Evolutionary conservation across 2,797 vertebrate species (phyloP).

Genomic region (Sebastes kiyomatsui): DNA sequence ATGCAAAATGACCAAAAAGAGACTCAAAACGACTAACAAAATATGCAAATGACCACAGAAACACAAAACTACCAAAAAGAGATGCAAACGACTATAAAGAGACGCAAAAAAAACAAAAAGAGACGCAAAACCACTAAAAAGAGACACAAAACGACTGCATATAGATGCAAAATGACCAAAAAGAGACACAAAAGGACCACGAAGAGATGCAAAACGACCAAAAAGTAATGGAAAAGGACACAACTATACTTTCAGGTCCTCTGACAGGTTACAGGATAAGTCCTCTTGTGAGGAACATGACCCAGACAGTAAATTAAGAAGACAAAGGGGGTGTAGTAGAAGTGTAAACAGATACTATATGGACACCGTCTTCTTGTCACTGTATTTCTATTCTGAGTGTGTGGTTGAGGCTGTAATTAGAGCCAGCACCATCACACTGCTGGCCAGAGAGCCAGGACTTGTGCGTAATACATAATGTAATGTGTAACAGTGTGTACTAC

Average conservation of each 20-base stretch:
- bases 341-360: constrained; percentile 5
- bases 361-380: constrained; percentile 3
- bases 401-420: constrained; percentile 43
- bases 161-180: too few relatives aligned
- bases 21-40: too few relatives aligned
- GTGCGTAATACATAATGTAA: constrained; percentile 36
- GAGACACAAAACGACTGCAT: too few relatives aligned
- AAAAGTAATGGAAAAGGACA: too few relatives aligned
- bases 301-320: background rate
- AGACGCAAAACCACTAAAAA: too few relatives aligned
- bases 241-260: background rate
- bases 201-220: too few relatives aligned
- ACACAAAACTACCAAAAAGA: too few relatives aligned
- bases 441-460: background rate
- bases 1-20: too few relatives aligned
- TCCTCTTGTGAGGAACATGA: background rate
- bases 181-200: too few relatives aligned
- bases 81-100: too few relatives aligned
- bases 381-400: constrained; percentile 45
- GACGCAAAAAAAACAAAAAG: too few relatives aligned
- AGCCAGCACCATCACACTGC: constrained; percentile 7
- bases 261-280: background rate
- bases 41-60: too few relatives aligned
- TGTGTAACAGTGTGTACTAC: constrained; percentile 1
- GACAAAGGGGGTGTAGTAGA: background rate